Percentiles rank a stretch among this genome's conserved stretches.
phyloP scores from a whole-genome alignment of 2,113 vertebrate species.

The Fregetta grallaria region DNA sequence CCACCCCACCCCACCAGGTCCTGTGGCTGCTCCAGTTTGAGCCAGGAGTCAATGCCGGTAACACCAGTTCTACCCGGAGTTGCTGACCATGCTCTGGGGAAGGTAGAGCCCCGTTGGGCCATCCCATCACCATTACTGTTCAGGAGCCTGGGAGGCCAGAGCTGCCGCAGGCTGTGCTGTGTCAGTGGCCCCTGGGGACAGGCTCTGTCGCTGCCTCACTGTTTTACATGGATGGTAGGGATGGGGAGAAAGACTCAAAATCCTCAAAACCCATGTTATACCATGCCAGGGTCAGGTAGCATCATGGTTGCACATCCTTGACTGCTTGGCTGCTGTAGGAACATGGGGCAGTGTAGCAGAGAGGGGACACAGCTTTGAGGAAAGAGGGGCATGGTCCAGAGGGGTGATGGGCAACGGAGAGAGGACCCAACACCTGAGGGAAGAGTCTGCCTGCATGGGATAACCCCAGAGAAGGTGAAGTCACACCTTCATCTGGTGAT shows the following conservation, averaged over 20 bases:
- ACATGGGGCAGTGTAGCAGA: accelerated
- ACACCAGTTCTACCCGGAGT: background rate
- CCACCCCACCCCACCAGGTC: background rate
- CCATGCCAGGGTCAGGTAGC: background rate
- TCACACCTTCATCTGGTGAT: background rate
- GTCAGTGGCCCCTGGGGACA: accelerated
- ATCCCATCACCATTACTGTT: accelerated
- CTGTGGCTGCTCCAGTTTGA: accelerated
- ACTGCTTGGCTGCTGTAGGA: background rate
- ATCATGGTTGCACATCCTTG: no score
- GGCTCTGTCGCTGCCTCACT: background rate
- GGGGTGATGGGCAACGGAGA: accelerated
- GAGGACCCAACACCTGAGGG: background rate
- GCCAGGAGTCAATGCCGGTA: background rate
- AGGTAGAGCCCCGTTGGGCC: accelerated
- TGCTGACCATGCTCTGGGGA: background rate
- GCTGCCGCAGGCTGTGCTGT: accelerated
- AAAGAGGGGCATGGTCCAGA: background rate
- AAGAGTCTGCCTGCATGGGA: background rate
- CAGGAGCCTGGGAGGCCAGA: background rate
- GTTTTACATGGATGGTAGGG: background rate
- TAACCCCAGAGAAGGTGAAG: background rate
- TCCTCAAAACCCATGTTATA: background rate
- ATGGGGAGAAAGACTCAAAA: background rate
- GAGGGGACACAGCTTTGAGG: accelerated